Base-by-base conservation (phyloP, 37 sponge, comb jelly and placozoan genomes). In the Eunapius fragilis region DNA sequence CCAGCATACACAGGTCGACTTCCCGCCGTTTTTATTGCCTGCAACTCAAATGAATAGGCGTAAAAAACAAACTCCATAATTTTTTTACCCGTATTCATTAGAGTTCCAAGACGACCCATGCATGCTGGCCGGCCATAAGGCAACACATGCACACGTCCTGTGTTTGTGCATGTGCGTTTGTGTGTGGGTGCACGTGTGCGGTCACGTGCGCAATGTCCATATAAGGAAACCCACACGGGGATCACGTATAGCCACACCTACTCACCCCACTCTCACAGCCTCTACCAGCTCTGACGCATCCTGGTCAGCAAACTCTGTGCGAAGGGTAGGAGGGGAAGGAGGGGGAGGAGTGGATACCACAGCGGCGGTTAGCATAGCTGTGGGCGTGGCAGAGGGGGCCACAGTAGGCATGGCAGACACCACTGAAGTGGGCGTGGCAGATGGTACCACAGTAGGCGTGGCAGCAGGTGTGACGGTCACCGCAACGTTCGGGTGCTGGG, bases 261-360 rank as follows among this genome's bases (percentile, higher is more conserved):
- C 87, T 87, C 19, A 87, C 87, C 80, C 80, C 3, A 35, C 83
- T 67, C 91, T 69, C 0, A 91, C 84, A 10, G n/a, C 25, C 37
- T 91, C 87, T n/a, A 91, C 75, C 72, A 91, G 36, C 32, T 91
- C 87, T 5, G 71, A 33, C 12, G 69, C 91, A 9, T 72, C 82
- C 17, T n/a, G 26, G 25, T 13, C 35, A 3, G 83, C 4, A 74
- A 91, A 91, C 30, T 72, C 22, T 2, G 85, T 80, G 24, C 85
- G 85, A 23, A 89, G 89, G 33, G 28, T 3, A 17, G 58, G 58
- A 11, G 58, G 14, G 17, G 58, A 1, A 58, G 58, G 58, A 58
- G 58, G 14, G 58, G 17, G 14, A 58, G 76, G 33, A 30, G 76
- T 34, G 32, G 67, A 0, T n/a, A 34, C 80, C 31, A 9, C n/a